Evolutionary conservation across 2,888 invertebrate species (phyloP), one percentile per base, ranked within the genome.

Genomic region (Keiferia lycopersicella): DNA sequence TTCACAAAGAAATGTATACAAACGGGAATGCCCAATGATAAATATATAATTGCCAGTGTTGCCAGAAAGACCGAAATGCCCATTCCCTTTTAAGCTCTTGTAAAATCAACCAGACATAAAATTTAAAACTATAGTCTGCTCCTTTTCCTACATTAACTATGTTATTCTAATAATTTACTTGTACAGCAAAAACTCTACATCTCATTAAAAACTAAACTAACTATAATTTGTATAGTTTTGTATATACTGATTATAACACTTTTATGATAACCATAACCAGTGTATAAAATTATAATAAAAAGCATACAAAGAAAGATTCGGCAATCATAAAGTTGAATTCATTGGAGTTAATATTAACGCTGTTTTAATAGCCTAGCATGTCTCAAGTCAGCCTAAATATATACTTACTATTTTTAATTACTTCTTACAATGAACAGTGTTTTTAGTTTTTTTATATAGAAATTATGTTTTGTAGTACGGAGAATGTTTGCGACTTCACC

Each of bases 221-320:
- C 39, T 34, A 58, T 34, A 16, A 34, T 58, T 10, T 58, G 58
- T 58, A 58, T 39, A 18, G 34, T 58, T 58, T 58, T 58, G 58
- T 58, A 58, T 58, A 39, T 39, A 39, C 38, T 38, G 38, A 38
- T 20, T 6, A 45, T 58, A 26, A 4, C n/a, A 56, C 30, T 30
- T 34, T 45, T 56, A 26, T 34, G 34, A 34, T 34, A 34, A 34
- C 34, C 34, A 34, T 26, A 26, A 56, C 26, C 56, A 58, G 39
- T 39, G 58, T 58, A 57, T n/a, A 58, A 58, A 26, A 16, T n/a
- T n/a, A 45, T 45, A n/a, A 41, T 41, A 45, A 56, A 30, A 56
- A 14, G 14, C 34, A 56, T 30, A 4, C 58, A 39, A 38, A 16
- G 12, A 34, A 38, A 58, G n/a, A 12, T 58, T 39, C n/a, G 14